Evolutionary conservation across 2,888 invertebrate genomes (phyloP).

Genomic region (Eupelmus urozonus): DNA sequence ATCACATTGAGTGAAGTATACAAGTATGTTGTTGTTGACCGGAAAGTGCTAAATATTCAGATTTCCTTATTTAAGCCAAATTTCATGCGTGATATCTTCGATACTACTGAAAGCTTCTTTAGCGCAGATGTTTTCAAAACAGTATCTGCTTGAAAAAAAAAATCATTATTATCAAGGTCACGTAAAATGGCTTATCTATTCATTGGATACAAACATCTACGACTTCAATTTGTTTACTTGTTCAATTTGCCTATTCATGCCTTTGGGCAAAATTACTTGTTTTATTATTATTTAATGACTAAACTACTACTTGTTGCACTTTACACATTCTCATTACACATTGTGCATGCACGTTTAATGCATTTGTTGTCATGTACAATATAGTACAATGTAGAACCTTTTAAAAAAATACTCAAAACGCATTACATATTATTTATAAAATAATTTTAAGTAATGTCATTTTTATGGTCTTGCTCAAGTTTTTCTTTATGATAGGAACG

Average conservation of each 20-base stretch:
- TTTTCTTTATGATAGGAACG: conserved; percentile 43
- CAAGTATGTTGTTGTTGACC: no score
- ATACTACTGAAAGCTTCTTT: no score
- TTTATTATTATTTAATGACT: conserved; percentile 6
- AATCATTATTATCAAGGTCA: conserved; percentile 24
- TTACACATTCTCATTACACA: conserved; percentile 4
- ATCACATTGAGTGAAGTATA: no score
- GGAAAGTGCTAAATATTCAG: no score
- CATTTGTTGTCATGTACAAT: conserved; percentile 32
- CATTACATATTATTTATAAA: conserved; percentile 25
- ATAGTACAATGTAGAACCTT: conserved; percentile 18
- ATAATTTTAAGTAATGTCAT: conserved; percentile 19
- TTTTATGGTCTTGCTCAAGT: conserved; percentile 11
- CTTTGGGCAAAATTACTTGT: conserved; percentile 1
- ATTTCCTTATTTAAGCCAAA: no score
- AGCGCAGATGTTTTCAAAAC: no score
- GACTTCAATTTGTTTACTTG: conserved; percentile 5
- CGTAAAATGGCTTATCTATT: conserved; percentile 18
- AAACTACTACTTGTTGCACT: conserved; percentile 26
- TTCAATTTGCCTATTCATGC: conserved; percentile 23
- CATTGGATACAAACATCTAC: conserved; percentile 13
- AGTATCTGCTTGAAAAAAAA: not conserved
- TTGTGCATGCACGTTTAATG: conserved; percentile 14
- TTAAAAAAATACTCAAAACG: conserved; percentile 28
- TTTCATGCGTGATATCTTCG: no score